Evolutionary conservation across 2,797 vertebrate genomes (phyloP), one percentile per base, ranked within the genome.

Genomic region (Choloepus didactylus): DNA sequence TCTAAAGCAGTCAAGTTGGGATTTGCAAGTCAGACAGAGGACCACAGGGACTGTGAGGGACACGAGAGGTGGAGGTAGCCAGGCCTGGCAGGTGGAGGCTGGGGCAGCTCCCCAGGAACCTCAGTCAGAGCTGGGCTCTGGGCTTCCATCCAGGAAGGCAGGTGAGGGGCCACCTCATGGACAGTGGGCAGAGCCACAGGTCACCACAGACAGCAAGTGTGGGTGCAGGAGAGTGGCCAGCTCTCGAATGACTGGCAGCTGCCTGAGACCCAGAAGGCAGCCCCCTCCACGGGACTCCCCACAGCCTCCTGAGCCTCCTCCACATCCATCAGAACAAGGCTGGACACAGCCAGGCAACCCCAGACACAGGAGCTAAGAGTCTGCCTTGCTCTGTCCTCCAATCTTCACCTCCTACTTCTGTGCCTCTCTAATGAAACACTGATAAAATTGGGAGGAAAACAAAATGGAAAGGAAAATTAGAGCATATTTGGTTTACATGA

Each of bases 291-390:
- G 87, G 35, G 64, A 38, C 21, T 35, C n/a, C 0, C 15, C 1
- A 4, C 19, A 79, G 38, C n/a, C 82, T 70, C 11, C 2, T 46
- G n/a, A 35, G 41, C 23, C 4, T 6, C 46, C 70, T 60, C 18
- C 12, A 12, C 41, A 4, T 1, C n/a, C 1, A 1, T 49, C 41
- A 44, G 76, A 49, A 56, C 15, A 4, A 21, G 38, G 29, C 46
- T 3, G 21, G 18, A 19, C 11, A 3, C 0, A 0, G 72, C 0
- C 0, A 25, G 51, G 16, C 25, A n/a, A n/a, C 15, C 77, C 27
- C 41, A 14, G 14, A n/a, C 25, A 0, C 11, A 14, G 1, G 18
- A 62, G 38, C 35, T 2, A 8, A 11, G 14, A 7, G 60, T 35
- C 35, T 14, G 31, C 41, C 41, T 21, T 7, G 14, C 35, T n/a